These are phyloP conservation scores for Subacronicta megacephala DNA, from an alignment of 2,888 invertebrate species.

Conservation along the genomic window DNA sequence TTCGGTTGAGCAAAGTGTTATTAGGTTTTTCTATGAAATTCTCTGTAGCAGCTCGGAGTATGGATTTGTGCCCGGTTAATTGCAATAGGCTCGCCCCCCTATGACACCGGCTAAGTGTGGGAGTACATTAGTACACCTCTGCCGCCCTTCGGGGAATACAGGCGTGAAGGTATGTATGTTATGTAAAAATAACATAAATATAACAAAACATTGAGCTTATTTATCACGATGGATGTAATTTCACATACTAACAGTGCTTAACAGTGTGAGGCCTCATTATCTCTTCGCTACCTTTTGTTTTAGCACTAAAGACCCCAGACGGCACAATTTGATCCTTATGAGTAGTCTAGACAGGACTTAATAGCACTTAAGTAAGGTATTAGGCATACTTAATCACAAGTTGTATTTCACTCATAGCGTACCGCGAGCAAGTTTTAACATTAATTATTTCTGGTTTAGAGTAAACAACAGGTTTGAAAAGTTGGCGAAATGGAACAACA, in stretches of 20 bases:
- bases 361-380: slow-evolving; percentile 25
- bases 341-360: slow-evolving; percentile 44
- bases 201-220: slow-evolving; percentile 14
- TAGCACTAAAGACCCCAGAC: slow-evolving; percentile 41
- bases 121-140: no score
- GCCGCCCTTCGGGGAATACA: no score
- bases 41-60: no score
- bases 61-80: no score
- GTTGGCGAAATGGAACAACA: slow-evolving; percentile 31
- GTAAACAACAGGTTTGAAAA: slow-evolving; percentile 31
- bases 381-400: slow-evolving; percentile 38
- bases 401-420: slow-evolving; percentile 35
- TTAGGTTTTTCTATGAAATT: no score
- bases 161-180: no score
- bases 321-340: slow-evolving; percentile 31
- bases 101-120: no score
- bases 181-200: no score
- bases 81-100: no score
- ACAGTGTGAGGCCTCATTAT: slow-evolving; percentile 14
- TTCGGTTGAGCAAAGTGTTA: no score
- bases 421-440: slow-evolving; percentile 38
- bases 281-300: slow-evolving; percentile 49
- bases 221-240: slow-evolving; percentile 41
- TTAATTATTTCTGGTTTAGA: slow-evolving; percentile 47
- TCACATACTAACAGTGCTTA: slow-evolving; percentile 27